Percentiles rank a stretch among this genome's conserved stretches.
Conservation (phyloP, 2,888 invertebrate species). For the Mechanitis messenoides region DNA sequence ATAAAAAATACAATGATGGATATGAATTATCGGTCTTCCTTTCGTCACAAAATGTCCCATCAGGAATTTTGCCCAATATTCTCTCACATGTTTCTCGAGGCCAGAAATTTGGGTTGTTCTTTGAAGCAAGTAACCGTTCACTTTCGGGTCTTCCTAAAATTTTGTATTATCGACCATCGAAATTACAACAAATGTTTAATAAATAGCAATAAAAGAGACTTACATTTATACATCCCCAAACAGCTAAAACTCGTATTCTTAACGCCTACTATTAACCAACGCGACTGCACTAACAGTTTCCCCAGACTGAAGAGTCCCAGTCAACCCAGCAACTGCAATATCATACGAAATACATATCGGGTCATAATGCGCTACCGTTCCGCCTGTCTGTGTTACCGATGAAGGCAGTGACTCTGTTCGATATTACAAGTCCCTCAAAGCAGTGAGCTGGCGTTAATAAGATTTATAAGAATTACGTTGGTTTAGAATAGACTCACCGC, state of each 20-base stretch:
- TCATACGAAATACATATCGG: constrained; percentile 4
- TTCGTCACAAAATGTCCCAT: constrained; percentile 19
- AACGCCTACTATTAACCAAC: background rate
- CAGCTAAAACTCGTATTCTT: constrained; percentile 15
- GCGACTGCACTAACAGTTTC: constrained; percentile 10
- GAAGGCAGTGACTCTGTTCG: background rate
- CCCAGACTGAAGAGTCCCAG: constrained; percentile 11
- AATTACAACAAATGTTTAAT: too few species aligned
- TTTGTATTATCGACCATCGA: background rate
- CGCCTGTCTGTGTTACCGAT: constrained; percentile 10
- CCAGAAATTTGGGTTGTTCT: constrained; percentile 8
- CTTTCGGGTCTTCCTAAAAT: constrained; percentile 6
- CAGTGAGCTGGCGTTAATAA: constrained; percentile 43
- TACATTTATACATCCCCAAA: constrained; percentile 23
- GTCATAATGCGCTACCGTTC: constrained; percentile 9
- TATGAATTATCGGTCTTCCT: background rate
- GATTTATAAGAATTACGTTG: constrained; percentile 23
- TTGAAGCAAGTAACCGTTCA: constrained; percentile 2
- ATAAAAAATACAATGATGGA: constrained; percentile 8
- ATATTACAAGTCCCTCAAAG: constrained; percentile 2
- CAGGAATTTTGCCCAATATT: constrained; percentile 1
- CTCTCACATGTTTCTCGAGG: constrained; percentile 5
- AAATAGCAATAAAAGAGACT: background rate
- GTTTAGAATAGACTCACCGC: constrained; percentile 43
- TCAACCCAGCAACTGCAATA: constrained; percentile 17